phyloP scores from a whole-genome alignment of 2,113 vertebrate species.

The Pterocles gutturalis region DNA sequence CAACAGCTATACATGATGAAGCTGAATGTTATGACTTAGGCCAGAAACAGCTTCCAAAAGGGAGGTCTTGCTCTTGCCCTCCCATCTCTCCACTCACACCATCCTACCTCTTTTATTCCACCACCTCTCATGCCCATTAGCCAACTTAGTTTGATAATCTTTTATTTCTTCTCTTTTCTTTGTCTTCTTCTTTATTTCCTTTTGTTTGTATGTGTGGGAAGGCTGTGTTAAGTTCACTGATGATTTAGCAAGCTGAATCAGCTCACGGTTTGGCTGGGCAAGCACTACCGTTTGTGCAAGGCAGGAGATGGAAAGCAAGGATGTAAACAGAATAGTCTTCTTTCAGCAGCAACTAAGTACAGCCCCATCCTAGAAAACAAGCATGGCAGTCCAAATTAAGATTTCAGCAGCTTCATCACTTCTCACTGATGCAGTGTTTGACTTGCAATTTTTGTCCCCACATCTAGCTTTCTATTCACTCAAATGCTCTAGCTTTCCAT shows the following conservation, averaged over 20 bases:
- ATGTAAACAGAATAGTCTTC: not conserved
- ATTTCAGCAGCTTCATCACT: not conserved
- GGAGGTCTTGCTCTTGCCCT: not conserved
- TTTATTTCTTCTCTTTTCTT: too few species aligned
- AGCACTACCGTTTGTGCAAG: not conserved
- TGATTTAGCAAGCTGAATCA: not conserved
- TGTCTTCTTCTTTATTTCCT: not conserved
- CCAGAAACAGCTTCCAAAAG: not conserved
- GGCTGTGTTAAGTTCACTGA: not conserved
- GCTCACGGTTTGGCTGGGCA: not conserved
- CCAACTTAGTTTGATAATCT: not conserved
- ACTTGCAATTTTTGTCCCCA: not conserved
- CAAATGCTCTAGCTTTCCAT: not conserved
- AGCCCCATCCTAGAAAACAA: not conserved
- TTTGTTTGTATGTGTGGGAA: accelerated
- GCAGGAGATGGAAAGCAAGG: not conserved
- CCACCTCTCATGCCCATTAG: not conserved
- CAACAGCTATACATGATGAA: not conserved
- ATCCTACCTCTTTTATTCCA: not conserved
- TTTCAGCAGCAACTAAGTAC: not conserved
- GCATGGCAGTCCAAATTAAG: not conserved
- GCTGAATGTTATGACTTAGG: not conserved
- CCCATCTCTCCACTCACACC: not conserved
- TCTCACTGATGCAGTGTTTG: not conserved
- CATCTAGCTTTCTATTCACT: not conserved